Evolutionary conservation across 1,140 invertebrate genomes (phyloP).

Genomic region (Danaus melanippus): DNA sequence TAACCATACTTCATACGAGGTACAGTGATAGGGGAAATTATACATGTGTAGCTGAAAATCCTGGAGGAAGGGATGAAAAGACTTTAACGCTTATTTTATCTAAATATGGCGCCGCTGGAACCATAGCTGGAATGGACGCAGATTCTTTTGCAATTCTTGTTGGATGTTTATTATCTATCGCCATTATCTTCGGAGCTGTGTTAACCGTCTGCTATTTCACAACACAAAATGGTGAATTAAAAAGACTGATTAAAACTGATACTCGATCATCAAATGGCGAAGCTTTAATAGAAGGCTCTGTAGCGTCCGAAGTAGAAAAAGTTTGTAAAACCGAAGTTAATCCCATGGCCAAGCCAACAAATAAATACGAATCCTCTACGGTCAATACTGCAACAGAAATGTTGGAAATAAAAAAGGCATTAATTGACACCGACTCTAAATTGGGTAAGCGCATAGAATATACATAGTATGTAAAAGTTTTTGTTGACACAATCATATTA

Average conservation of each 20-base stretch:
- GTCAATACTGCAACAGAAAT: slow-evolving; percentile 80
- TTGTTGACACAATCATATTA: too few species aligned
- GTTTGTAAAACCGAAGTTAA: slow-evolving; percentile 83
- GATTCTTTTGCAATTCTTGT: slow-evolving; percentile 71
- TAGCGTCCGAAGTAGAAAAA: slow-evolving; percentile 81
- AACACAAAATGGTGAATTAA: slow-evolving; percentile 73
- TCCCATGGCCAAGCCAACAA: slow-evolving; percentile 82
- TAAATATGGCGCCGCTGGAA: slow-evolving; percentile 60
- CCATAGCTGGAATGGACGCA: slow-evolving; percentile 54
- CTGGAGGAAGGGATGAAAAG: slow-evolving; percentile 84
- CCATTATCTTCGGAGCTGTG: slow-evolving; percentile 75
- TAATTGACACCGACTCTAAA: slow-evolving; percentile 79
- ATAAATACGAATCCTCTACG: slow-evolving; percentile 77
- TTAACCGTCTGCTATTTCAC: slow-evolving; percentile 78
- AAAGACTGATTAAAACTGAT: slow-evolving; percentile 74
- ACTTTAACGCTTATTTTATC: slow-evolving; percentile 79
- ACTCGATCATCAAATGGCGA: slow-evolving; percentile 76
- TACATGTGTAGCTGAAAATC: slow-evolving; percentile 87
- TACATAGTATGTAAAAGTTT: too few species aligned
- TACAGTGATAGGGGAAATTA: slow-evolving; percentile 89
- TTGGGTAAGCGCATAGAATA: slow-evolving; percentile 73
- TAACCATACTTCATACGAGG: slow-evolving; percentile 81
- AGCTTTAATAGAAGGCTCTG: slow-evolving; percentile 72
- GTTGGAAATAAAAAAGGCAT: slow-evolving; percentile 83
- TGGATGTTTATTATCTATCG: slow-evolving; percentile 65